These are phyloP conservation scores for Scolopax mira DNA, from an alignment of 2,113 vertebrate genomes.

Conservation along the genomic window DNA sequence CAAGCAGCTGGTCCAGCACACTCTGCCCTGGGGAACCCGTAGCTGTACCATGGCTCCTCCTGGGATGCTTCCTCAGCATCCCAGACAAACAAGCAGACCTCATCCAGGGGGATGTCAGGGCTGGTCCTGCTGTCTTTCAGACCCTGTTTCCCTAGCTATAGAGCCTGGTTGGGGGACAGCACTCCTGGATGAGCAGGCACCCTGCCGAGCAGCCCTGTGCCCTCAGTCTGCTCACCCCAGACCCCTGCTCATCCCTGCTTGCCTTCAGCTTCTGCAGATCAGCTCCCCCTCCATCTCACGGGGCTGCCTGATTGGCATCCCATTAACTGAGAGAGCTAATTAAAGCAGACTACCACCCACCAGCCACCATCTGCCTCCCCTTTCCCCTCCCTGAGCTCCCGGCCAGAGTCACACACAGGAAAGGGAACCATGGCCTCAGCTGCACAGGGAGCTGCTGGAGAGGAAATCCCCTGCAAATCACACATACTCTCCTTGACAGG, in stretches of 20 bases:
- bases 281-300: neutral
- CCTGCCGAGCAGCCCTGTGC: neutral
- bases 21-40: neutral
- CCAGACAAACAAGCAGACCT: neutral
- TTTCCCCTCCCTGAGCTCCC: neutral
- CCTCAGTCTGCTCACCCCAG: neutral
- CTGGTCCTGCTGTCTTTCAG: neutral
- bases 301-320: constrained; percentile 33
- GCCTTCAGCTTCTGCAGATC: neutral
- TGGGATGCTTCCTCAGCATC: neutral
- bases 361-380: constrained; percentile 34
- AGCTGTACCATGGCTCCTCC: neutral
- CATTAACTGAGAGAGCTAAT: constrained; percentile 48
- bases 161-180: neutral
- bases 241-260: neutral
- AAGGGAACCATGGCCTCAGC: neutral
- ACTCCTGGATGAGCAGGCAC: neutral
- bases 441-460: neutral
- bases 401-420: neutral
- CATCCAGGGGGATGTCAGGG: neutral
- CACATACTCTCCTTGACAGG: neutral
- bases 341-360: constrained; percentile 53
- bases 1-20: neutral
- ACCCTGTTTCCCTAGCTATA: neutral
- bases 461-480: neutral